Evolutionary conservation across 1,140 invertebrate genomes (phyloP).

Genomic region (Lepidurus arcticus): DNA sequence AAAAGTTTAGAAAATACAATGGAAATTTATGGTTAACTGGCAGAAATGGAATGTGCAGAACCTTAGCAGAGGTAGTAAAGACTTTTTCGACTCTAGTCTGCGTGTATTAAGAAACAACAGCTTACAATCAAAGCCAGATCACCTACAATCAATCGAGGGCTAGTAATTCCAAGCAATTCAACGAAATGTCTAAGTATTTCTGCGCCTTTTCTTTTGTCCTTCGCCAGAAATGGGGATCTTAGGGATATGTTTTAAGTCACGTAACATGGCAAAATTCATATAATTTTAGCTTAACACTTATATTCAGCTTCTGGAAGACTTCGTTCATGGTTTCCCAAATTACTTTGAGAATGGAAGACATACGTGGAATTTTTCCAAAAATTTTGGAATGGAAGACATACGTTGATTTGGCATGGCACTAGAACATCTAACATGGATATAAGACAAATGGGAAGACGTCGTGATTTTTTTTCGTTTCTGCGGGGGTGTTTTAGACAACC

Average conservation of each 20-base stretch:
- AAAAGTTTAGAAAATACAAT: too few species aligned
- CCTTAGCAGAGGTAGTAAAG: not conserved
- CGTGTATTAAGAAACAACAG: conserved; percentile 5
- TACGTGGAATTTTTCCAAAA: conserved; percentile 8
- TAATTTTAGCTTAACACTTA: not conserved
- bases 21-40: too few species aligned
- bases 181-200: not conserved
- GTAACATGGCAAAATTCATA: not conserved
- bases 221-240: too few species aligned
- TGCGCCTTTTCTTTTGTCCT: not conserved
- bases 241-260: too few species aligned
- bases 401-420: conserved; percentile 7
- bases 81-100: not conserved
- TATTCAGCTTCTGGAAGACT: conserved; percentile 6
- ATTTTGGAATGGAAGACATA: conserved; percentile 14
- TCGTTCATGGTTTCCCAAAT: not conserved
- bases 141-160: not conserved
- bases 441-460: conserved; percentile 7
- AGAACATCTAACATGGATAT: not conserved
- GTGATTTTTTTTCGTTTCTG: not conserved
- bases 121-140: conserved; percentile 2
- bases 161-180: not conserved
- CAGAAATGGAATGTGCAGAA: too few species aligned
- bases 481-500: not conserved
- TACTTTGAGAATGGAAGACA: not conserved